Evolutionary conservation across 2,797 vertebrate species (phyloP).

Genomic region (Tamandua tetradactyla): DNA sequence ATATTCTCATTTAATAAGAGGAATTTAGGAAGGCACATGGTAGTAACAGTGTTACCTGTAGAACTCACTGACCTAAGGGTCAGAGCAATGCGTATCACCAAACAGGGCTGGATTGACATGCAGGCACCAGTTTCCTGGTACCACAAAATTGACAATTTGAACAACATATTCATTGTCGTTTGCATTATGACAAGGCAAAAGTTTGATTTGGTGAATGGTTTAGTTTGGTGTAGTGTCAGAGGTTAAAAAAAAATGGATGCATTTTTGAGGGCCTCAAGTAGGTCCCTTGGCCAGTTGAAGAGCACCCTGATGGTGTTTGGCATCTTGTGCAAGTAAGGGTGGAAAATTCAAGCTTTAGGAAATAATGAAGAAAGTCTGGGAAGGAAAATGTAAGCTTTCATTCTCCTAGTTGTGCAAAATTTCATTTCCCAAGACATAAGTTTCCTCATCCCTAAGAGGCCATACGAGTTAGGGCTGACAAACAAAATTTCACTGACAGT

Average conservation of each 20-base stretch:
- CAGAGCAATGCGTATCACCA: neutral
- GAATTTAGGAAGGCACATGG: neutral
- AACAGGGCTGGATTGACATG: neutral
- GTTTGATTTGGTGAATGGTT: neutral
- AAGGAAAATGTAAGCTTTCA: neutral
- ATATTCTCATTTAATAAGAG: neutral
- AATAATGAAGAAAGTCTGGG: neutral
- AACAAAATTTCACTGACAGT: too few relatives aligned
- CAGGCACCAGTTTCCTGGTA: neutral
- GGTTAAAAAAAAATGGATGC: neutral
- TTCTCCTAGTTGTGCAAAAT: neutral
- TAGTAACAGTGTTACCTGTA: neutral
- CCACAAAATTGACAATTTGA: neutral
- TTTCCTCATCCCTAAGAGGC: neutral
- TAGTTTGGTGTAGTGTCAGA: neutral
- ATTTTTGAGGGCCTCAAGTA: neutral
- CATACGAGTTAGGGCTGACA: neutral
- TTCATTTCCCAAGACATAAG: neutral
- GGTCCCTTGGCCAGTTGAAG: neutral
- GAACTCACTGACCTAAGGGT: neutral
- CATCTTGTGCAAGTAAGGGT: neutral
- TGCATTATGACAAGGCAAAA: neutral
- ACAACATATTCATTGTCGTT: neutral
- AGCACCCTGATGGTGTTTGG: neutral
- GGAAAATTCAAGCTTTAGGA: neutral